Base-by-base conservation (phyloP, 2,888 invertebrate species). In the Drosophila monieri region DNA sequence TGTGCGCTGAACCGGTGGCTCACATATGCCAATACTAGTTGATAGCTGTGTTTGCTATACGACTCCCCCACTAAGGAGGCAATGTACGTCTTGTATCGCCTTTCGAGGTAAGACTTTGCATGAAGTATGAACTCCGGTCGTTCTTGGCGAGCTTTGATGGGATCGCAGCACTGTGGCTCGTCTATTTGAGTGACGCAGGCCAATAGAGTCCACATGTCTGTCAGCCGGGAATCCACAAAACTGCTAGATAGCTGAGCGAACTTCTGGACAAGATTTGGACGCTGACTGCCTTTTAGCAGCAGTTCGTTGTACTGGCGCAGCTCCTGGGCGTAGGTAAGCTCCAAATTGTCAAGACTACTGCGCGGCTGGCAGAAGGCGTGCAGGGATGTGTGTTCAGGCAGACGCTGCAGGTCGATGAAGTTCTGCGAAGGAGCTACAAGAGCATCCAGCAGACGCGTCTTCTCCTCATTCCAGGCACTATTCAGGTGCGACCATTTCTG, bases 161-260 rank as follows among this genome's bases (percentile, higher is more conserved):
- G 95, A 91, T 97, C 96, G 71, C 95, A 94, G 73, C 94, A 93
- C 0, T 95, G 94, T 58, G 95, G 93, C 3, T 96, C 94, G 10
- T 96, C 95, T 62, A 97, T 94, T 75, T 96, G 94, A 0, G 95
- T 94, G 96, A 98, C 97, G 76, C 94, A 95, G 75, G 95, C 95
- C 39, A 98, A 94, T 89, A 98, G 96, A 88, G 95, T 95, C 98
- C 98, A 99, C 93, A 98, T 94, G 89, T 98, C 97, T 74, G 94
- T 94, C 0, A 97, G 94, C 93, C 96, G 97, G 94, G 96, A 92
- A 91, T 98, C 97, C 91, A 96, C 96, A 61, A 97, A 94, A 58
- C 94, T 94, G 64, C 94, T 94, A 1, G 96, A 95, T 48, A 95
- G 94, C 80, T 94, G 94, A 9, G 94, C 93, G 91, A 98, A 97